Evolutionary conservation across 1,140 invertebrate genomes (phyloP), one percentile per base, ranked within the genome.

Genomic region (Triops longicaudatus): DNA sequence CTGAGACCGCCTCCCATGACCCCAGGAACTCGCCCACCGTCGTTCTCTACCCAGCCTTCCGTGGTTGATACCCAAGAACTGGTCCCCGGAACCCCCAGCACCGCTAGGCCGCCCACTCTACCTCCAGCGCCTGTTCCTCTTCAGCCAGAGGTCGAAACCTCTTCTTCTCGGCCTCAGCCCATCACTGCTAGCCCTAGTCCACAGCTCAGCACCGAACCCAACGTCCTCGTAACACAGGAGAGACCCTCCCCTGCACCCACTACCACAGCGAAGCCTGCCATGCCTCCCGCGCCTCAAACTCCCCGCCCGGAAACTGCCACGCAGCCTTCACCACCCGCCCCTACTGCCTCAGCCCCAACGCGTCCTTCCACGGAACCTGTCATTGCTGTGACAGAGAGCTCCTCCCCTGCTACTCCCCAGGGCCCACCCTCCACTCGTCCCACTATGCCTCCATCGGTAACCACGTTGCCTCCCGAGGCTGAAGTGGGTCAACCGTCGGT

Each of bases 361-460:
- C 74, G 42, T 6, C 42, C 42, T 31, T 37, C 76, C 73, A 22
- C 72, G 27, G 17, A 37, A 42, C 73, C 76, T 12, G 72, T 77
- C 28, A 75, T 63, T 63, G 50, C 50, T 44, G 71, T 77, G 11
- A 31, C 72, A 44, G 72, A 77, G 22, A 41, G 72, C 26, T 26
- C 76, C 27, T 9, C 12, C 31, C 42, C 76, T 75, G 73, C 11
- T 26, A 75, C 41, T 4, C 74, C 74, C 10, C 26, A n/a, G 27
- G 42, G 43, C 11, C 74, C 41, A 2, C 41, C 6, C 26, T 50
- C 42, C 43, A 75, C 42, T 22, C 22, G 72, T 31, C 76, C 50
- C 50, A 63, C 50, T 63, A 22, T 3, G 50, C 50, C 50, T 14
- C 50, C 50, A 14, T 10, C 10, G 6, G 50, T 22, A 6, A 63